Base-by-base conservation (phyloP, 2,797 vertebrate species). In the Phoxinus dragarum region DNA sequence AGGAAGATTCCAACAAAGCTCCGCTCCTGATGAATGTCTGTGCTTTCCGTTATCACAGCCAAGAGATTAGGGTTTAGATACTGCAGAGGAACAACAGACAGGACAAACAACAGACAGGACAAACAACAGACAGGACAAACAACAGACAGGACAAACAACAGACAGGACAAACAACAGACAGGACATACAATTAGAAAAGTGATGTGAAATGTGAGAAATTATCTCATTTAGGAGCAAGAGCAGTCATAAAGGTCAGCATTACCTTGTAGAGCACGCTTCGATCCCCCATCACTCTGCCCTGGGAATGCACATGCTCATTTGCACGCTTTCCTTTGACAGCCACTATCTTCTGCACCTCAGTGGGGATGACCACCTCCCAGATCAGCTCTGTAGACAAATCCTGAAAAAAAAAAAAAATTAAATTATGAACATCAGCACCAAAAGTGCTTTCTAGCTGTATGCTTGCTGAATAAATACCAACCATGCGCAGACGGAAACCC, bases 231-330 rank as follows among this genome's bases (percentile, higher is more conserved):
- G 4, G n/a, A 54, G n/a, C 7, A 59, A 79, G 8, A 74, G 19
- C 14, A 38, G 66, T 23, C 4, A 42, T 12, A 6, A 6, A 49
- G 56, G 21, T 67, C 2, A 69, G 54, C 16, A 81, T 21, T 84
- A 99, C 98, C 97, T 99, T 99, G 80, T 99, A 99, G 38, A 99
- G 97, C 72, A 99, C 98, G 0, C 98, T 99, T 47, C 98, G 97
- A 89, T 99, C 98, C 1, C 98, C 98, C 98, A 99, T 99, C 44
- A 99, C 98, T 0, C 98, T 95, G 84, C 98, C 98, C 91, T 99
- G 98, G 0, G 98, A 99, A 88, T 99, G 98, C 27, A 99, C 98
- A 0, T 99, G 98, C 91, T 99, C 98, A 0, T 96, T 98, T 85
- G 96, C 94, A 66, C 97, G 95, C 88, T 99, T 99, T 75, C 98